Evolutionary conservation across 2,113 vertebrate species (phyloP), one percentile per base, ranked within the genome.

Genomic region (Corapipo altera): DNA sequence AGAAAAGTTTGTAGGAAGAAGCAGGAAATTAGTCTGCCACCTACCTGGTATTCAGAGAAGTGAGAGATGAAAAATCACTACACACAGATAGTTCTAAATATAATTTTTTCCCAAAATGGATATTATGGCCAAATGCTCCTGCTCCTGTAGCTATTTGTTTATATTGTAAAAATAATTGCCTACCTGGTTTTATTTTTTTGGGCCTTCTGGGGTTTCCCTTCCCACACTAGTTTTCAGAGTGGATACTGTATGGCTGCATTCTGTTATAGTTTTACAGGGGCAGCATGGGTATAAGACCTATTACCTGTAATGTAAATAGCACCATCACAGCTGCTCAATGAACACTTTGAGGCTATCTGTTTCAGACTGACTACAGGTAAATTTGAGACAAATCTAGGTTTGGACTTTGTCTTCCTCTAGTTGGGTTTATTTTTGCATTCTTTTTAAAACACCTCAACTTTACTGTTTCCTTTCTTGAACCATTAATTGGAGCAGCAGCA

Each of bases 161-260:
- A 26, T 32, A 7, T 70, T 70, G 12, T 74, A 22, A 35, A 78
- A 81, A 22, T 51, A 81, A 19, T 18, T 44, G 14, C 3, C 21
- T 75, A 32, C 44, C 75, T 61, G 5, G 3, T 12, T 76, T 74
- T 30, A 70, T 49, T 73, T 70, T 79, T 89, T 70, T 49, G 44
- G 5, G 9, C 37, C 74, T 91, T 70, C 18, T 61, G 22, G 14
- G 3, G 2, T 61, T 65, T 88, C 5, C 30, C 20, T 65, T 84
- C 22, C 22, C 19, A 27, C 6, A 11, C 7, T 16, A 3, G 18
- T 74, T 89, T 92, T 66, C 61, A 66, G 22, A 51, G 12, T 30
- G 5, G 10, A 21, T 54, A 12, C 9, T 48, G 9, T 12, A 33
- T 0, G 0, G 16, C 11, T 43, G 13, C 14, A 44, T 43, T 80